Conservation (phyloP, 2,113 vertebrate species). For the Ciconia boyciana region DNA sequence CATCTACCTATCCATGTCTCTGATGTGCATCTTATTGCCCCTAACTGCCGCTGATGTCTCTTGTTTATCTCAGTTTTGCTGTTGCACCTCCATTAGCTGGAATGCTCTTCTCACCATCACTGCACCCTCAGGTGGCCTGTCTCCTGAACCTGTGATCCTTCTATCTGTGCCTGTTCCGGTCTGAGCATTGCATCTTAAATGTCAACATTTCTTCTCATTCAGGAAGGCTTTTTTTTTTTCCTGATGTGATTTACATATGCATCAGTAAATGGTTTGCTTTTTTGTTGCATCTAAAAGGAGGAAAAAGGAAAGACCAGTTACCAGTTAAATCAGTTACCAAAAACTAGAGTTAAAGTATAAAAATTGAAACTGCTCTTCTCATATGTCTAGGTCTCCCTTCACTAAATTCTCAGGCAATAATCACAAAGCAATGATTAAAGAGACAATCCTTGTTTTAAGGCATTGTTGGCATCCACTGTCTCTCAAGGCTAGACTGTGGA, state of each 20-base stretch:
- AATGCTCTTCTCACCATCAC: background rate
- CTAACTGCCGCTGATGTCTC: background rate
- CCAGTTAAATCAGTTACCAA: background rate
- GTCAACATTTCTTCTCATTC: background rate
- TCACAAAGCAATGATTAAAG: constrained; percentile 13
- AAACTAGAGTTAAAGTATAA: background rate
- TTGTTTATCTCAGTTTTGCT: background rate
- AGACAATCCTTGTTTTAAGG: background rate
- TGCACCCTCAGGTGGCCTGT: background rate
- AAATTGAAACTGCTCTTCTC: background rate
- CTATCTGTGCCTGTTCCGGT: background rate
- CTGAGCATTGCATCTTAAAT: background rate
- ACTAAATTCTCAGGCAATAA: background rate
- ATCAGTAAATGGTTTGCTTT: background rate
- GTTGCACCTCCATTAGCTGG: background rate
- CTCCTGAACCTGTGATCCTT: background rate
- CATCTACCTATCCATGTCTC: background rate
- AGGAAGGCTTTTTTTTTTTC: background rate
- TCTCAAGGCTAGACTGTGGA: constrained; percentile 7
- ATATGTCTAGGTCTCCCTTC: background rate
- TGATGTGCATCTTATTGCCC: background rate
- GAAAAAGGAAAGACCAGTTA: background rate
- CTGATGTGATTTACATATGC: background rate
- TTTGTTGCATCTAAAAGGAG: background rate
- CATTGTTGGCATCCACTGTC: background rate